phyloP scores from a whole-genome alignment of 2,888 invertebrate species.

The Anoncus sp. region DNA sequence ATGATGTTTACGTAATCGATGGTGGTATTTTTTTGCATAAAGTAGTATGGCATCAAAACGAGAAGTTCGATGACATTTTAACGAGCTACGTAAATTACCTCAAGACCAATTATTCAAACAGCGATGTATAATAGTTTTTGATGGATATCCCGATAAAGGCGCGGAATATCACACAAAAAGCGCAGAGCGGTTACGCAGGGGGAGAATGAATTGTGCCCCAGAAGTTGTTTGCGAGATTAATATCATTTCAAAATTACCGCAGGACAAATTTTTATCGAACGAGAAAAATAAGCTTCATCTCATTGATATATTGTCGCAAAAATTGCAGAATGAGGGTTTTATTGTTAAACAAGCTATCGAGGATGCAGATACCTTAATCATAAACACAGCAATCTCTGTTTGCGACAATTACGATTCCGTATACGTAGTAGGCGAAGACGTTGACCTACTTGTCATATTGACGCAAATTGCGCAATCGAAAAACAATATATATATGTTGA shows the following conservation, averaged over 20 bases:
- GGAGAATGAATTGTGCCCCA: slow-evolving; percentile 17
- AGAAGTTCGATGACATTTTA: slow-evolving; percentile 67
- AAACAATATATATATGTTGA: slow-evolving; percentile 20
- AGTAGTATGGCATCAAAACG: slow-evolving; percentile 74
- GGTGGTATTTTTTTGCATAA: slow-evolving; percentile 75
- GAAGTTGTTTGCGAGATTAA: slow-evolving; percentile 37
- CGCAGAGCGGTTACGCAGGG: too few species aligned
- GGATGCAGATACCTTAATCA: slow-evolving; percentile 8
- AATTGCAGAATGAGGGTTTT: slow-evolving; percentile 13
- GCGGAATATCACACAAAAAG: background rate
- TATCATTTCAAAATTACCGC: slow-evolving; percentile 21
- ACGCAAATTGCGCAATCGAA: background rate
- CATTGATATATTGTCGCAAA: too few species aligned
- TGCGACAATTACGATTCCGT: slow-evolving; percentile 1
- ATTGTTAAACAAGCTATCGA: slow-evolving; percentile 11
- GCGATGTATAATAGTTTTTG: slow-evolving; percentile 34
- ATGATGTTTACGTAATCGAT: slow-evolving; percentile 70
- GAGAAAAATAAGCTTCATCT: slow-evolving; percentile 36
- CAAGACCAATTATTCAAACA: slow-evolving; percentile 52
- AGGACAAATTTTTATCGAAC: slow-evolving; percentile 35
- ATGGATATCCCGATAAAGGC: slow-evolving; percentile 31
- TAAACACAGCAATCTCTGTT: slow-evolving; percentile 7
- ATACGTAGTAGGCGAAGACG: slow-evolving; percentile 19
- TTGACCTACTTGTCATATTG: too few species aligned
- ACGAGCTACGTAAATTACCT: slow-evolving; percentile 71